Evolutionary conservation across 1,140 invertebrate species (phyloP), one percentile per base, ranked within the genome.

Genomic region (Aporrectodea caliginosa): DNA sequence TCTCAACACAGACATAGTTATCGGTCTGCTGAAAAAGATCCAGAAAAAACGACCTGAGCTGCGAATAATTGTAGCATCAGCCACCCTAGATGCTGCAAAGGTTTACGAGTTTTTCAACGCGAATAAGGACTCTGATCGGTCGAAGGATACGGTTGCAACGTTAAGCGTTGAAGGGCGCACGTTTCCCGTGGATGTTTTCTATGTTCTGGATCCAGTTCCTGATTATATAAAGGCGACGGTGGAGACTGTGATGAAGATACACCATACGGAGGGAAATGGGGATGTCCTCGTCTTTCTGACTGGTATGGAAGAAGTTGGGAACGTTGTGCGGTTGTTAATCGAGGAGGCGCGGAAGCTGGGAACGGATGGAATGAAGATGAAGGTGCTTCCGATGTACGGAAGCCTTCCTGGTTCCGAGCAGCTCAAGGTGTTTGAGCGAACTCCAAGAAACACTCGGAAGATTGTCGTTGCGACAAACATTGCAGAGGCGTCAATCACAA

Each of bases 391-490:
- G 1, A 93, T 99, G 92, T 97, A 99, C 87, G 95, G 95, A 29
- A 93, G 94, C 78, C 88, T 98, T 75, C 92, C 94, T 0, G 91
- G 93, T 83, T 89, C 92, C 69, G 94, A 95, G 82, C 90, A 90
- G 88, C 85, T 98, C 69, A 94, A 94, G 86, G 95, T 94, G 0
- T 98, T 98, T 88, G 92, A 94, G 83, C 91, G 90, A 35, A 90
- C 93, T 1, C 91, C 93, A n/a, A 84, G 86, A 16, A 91, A 92
- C 84, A 90, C 91, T 0, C 90, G 98, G 35, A 99, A 99, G 90
- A 92, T 99, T 34, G 92, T 99, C 0, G 90, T 99, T 27, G 94
- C 97, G 0, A 99, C 98, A 1, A 99, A 99, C 87, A 95, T 99
- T 78, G 97, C 97, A 0, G 98, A 99, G 90, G 96, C 97, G 0